These are phyloP conservation scores for Rhea americana DNA, from an alignment of 2,113 vertebrate genomes.

Conservation along the genomic window DNA sequence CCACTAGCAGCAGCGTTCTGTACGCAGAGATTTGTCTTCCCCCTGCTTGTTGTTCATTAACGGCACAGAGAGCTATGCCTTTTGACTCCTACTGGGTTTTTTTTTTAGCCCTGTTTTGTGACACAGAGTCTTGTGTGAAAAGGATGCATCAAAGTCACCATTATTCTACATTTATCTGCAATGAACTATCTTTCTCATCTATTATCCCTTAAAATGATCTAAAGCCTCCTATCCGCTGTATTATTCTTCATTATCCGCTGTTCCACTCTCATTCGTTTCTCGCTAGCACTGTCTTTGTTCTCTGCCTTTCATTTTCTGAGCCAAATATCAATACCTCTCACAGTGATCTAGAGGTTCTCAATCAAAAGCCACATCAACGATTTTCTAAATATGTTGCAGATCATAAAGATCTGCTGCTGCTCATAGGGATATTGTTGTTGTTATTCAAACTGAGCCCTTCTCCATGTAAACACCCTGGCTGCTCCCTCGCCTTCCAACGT, in stretches of 20 bases:
- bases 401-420: background rate
- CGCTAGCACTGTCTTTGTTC: slow-evolving; percentile 55
- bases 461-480: background rate
- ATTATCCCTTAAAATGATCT: slow-evolving; percentile 59
- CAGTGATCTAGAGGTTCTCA: slow-evolving; percentile 18
- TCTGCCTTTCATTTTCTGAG: slow-evolving; percentile 61
- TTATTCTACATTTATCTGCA: slow-evolving; percentile 53
- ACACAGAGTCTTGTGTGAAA: background rate
- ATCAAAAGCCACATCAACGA: slow-evolving; percentile 33
- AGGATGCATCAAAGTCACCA: slow-evolving; percentile 56
- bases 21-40: background rate
- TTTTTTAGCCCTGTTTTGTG: slow-evolving; percentile 21
- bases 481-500: background rate
- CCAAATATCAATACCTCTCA: slow-evolving; percentile 36
- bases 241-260: slow-evolving; percentile 59
- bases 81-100: background rate
- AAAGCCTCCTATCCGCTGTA: slow-evolving; percentile 40
- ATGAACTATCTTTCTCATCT: slow-evolving; percentile 49
- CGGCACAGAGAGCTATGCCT: background rate
- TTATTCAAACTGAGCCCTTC: slow-evolving; percentile 35
- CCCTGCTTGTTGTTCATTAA: background rate
- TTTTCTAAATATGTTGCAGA: slow-evolving; percentile 30
- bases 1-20: background rate
- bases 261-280: slow-evolving; percentile 11
- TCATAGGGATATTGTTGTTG: background rate